Percentiles rank a stretch among this genome's conserved stretches.
phyloP scores from a whole-genome alignment of 2,888 invertebrate species.

The Notocelia uddmanniana region DNA sequence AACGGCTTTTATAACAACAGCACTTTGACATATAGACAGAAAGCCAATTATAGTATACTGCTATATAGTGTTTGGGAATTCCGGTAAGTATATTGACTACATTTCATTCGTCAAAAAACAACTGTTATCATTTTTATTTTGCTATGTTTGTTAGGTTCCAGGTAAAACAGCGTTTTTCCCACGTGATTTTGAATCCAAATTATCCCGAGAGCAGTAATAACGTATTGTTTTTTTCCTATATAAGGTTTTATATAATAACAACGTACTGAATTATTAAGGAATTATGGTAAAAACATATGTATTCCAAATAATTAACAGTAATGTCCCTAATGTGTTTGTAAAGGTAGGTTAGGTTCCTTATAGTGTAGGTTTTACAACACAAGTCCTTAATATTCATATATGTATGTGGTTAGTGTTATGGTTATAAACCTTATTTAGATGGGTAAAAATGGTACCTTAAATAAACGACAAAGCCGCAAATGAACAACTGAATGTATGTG shows the following conservation, averaged over 20 bases:
- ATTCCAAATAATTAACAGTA: conserved; percentile 5
- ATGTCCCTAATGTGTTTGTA: conserved; percentile 1
- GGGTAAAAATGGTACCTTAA: too few relatives aligned
- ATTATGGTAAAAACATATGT: not conserved
- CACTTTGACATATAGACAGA: too few relatives aligned
- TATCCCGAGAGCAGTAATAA: not conserved
- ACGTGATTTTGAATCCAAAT: not conserved
- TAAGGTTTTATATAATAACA: not conserved
- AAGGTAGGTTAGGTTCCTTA: too few relatives aligned
- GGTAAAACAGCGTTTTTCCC: not conserved
- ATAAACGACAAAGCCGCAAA: conserved; percentile 7
- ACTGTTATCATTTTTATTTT: too few relatives aligned
- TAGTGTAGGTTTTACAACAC: too few relatives aligned
- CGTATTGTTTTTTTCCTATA: not conserved
- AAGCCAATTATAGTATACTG: too few relatives aligned
- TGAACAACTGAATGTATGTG: not conserved
- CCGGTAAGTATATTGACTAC: too few relatives aligned
- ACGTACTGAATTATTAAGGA: not conserved
- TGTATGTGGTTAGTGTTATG: conserved; percentile 10
- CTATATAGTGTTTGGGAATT: too few relatives aligned
- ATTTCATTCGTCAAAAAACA: too few relatives aligned
- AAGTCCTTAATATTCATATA: too few relatives aligned
- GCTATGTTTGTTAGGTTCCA: too few relatives aligned
- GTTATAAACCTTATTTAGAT: not conserved
- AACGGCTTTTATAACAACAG: too few relatives aligned